Base-by-base conservation (phyloP, 2,797 vertebrate species). In the Neosilurus hyrtlii region DNA sequence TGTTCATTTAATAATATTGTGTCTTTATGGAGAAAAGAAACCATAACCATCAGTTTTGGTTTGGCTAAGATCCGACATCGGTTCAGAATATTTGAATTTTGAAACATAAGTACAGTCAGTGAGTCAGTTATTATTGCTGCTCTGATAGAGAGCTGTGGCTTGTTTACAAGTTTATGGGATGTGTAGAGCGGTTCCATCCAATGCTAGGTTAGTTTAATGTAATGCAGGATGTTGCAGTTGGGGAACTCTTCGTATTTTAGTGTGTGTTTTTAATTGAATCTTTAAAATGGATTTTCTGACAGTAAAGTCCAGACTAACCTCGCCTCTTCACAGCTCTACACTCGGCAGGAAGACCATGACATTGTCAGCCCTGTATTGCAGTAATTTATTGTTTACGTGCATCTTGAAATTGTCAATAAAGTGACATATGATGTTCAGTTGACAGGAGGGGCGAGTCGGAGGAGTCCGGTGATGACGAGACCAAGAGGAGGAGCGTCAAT, bases 401-500 rank as follows among this genome's bases (percentile, higher is more conserved):
- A 1, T 11, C 5, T 71, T 71, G 2, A 71, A 16, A 10, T 30
- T 1, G 8, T 30, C 9, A 11, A 0, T 56, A 18, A 57, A 20
- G 5, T 6, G 12, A 22, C 0, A 2, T 79, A 16, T 18, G 83
- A 49, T 89, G 82, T 93, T 26, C 88, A 99, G 98, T 99, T 78
- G 98, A 99, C 91, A 95, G 96, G 88, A 91, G 94, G 86, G 94
- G 95, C 2, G 98, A 99, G 81, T 99, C 98, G 0, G 98, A 99
- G 90, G 98, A 99, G 88, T 98, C 97, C 0, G 97, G 97, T 0
- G 98, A 99, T 20, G 98, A 99, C 87, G 98, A 97, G 73, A 95
- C 95, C 84, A 96, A 95, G 93, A 96, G 94, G 90, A 95, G 86
- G 89, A 94, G 85, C 49, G 93, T 87, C 80, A 95, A 91, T 86